Evolutionary conservation across 2,888 invertebrate genomes (phyloP), one percentile per base, ranked within the genome.

Genomic region (Laspeyria flexula): DNA sequence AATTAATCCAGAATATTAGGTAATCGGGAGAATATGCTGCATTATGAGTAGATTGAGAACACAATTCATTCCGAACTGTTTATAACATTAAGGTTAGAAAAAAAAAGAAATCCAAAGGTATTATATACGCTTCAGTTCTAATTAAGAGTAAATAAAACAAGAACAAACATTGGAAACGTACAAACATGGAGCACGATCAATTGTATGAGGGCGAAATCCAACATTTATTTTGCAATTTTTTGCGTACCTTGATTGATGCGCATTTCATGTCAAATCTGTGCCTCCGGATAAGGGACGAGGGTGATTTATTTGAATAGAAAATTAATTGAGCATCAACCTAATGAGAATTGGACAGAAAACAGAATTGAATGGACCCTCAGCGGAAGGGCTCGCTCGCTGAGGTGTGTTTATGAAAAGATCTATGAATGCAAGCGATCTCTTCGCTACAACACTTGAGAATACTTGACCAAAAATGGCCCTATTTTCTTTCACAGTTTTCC

Each of bases 261-360:
- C 43, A 59, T 59, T 59, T 60, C 12, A 45, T 48, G 60, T 34
- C 39, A 45, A 55, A 67, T 27, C 33, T 29, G 27, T 48, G 18
- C 37, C 29, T 15, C 18, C 25, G 37, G 34, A 33, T 35, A 38
- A 30, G 37, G 33, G 41, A 46, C n/a, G 51, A 43, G 31, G 37
- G 47, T 16, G 42, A 59, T 64, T 30, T 43, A 45, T 64, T 50
- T 39, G 29, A 51, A 60, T 31, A 53, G 59, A 51, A 65, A 65
- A 60, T 69, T 69, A 69, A 65, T 69, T 65, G 57, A 52, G 52
- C 61, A 60, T 65, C 45, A 54, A 65, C 55, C 43, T 53, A 48
- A 53, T 52, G 46, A 50, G 51, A 34, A 25, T 37, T 51, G 53
- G 47, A 56, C 48, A 29, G 34, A 43, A 16, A 15, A 16, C 25